Conservation (phyloP, 1,140 invertebrate genomes). For the Aradophagus sp. region DNA sequence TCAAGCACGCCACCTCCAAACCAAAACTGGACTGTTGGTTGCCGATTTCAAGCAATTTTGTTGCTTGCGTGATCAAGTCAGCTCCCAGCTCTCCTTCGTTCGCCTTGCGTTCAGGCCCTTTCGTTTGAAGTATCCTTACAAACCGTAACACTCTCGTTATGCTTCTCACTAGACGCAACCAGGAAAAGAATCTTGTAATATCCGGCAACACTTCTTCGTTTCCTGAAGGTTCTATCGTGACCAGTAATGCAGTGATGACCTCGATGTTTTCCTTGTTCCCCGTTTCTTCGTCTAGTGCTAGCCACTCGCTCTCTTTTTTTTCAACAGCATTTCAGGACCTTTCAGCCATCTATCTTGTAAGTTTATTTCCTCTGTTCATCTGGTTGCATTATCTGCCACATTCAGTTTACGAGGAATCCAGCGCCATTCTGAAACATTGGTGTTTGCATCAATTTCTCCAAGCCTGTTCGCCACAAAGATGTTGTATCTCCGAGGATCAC, state of each 20-base stretch:
- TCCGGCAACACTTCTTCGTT: background rate
- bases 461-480: slow-evolving; percentile 68
- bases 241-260: background rate
- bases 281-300: background rate
- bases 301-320: slow-evolving; percentile 4
- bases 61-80: no score
- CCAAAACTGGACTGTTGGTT: background rate
- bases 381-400: slow-evolving; percentile 58
- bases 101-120: background rate
- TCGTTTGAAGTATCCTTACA: background rate
- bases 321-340: slow-evolving; percentile 7
- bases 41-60: background rate
- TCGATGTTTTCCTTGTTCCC: background rate
- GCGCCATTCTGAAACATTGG: slow-evolving; percentile 49
- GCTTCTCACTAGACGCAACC: slow-evolving; percentile 5
- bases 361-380: background rate
- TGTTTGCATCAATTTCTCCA: slow-evolving; percentile 63
- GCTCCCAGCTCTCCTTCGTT: no score
- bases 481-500: slow-evolving; percentile 55
- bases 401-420: slow-evolving; percentile 58
- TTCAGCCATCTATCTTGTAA: slow-evolving; percentile 5
- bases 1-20: background rate
- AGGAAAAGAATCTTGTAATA: slow-evolving; percentile 1
- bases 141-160: background rate
- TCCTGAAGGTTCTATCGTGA: background rate